Evolutionary conservation across 2,797 vertebrate species (phyloP).

Genomic region (Macropus fuliginosus): DNA sequence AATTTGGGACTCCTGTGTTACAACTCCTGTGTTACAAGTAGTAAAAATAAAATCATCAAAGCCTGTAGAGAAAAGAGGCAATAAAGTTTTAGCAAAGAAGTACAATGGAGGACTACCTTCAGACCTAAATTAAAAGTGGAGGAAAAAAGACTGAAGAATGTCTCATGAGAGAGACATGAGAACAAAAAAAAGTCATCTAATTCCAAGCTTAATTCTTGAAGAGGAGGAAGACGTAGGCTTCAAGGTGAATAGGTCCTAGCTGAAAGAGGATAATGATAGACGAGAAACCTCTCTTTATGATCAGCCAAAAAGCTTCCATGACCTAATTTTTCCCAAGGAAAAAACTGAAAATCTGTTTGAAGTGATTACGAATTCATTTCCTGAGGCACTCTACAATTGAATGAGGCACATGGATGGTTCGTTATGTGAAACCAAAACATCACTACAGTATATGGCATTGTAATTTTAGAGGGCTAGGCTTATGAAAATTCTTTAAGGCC

Average conservation of each 20-base stretch:
- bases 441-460: conserved; percentile 55
- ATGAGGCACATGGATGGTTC: conserved; percentile 60
- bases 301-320: not conserved
- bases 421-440: conserved; percentile 57
- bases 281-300: not conserved
- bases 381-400: conserved; percentile 33
- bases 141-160: not conserved
- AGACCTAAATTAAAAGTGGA: not conserved
- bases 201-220: not conserved
- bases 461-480: conserved; percentile 69
- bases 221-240: not conserved
- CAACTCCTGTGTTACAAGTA: not conserved
- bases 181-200: not conserved
- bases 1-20: not conserved
- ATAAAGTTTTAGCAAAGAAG: not conserved
- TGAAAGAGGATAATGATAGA: not conserved
- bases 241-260: not conserved
- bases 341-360: conserved; percentile 58
- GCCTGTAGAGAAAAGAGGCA: not conserved
- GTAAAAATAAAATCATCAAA: not conserved
- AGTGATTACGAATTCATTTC: conserved; percentile 66
- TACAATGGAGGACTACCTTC: not conserved
- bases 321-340: conserved; percentile 30
- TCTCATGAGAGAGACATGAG: not conserved
- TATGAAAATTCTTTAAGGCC: conserved; percentile 75